Percentiles rank a stretch among this genome's conserved stretches.
These are phyloP conservation scores for Ibycter americanus DNA, from an alignment of 2,797 vertebrate species.

Conservation along the genomic window DNA sequence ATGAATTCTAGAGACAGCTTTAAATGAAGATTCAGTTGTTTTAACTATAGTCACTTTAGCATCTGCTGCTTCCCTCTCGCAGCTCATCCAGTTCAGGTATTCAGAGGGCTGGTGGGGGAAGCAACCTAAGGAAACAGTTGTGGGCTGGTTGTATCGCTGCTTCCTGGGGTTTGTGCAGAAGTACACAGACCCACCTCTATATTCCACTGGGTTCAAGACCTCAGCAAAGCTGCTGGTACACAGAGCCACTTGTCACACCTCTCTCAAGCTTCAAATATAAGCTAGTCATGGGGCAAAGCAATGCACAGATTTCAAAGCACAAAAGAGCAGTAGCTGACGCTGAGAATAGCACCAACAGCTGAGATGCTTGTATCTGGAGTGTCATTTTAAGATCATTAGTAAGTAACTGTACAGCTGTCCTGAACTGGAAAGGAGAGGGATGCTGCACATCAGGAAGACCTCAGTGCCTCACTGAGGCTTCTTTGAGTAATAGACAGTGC, in stretches of 20 bases:
- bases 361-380: background rate
- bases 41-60: background rate
- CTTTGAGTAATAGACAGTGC: background rate
- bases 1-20: background rate
- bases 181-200: background rate
- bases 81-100: background rate
- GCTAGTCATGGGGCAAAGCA: background rate
- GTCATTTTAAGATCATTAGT: background rate
- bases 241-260: background rate
- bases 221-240: background rate
- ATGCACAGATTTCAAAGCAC: background rate
- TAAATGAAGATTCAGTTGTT: background rate
- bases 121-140: background rate
- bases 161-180: background rate
- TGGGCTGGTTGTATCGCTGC: rapidly evolving
- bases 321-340: background rate
- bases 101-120: background rate
- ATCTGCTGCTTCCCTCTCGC: background rate
- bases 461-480: background rate
- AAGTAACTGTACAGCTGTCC: background rate
- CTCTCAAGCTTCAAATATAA: background rate
- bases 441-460: background rate
- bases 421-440: background rate
- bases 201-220: background rate
- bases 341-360: background rate